A percentile compares a stretch with the other conserved stretches of the same genome.
Evolutionary conservation across 2,888 invertebrate species (phyloP).

Genomic region (Nemotelus pantherinus): DNA sequence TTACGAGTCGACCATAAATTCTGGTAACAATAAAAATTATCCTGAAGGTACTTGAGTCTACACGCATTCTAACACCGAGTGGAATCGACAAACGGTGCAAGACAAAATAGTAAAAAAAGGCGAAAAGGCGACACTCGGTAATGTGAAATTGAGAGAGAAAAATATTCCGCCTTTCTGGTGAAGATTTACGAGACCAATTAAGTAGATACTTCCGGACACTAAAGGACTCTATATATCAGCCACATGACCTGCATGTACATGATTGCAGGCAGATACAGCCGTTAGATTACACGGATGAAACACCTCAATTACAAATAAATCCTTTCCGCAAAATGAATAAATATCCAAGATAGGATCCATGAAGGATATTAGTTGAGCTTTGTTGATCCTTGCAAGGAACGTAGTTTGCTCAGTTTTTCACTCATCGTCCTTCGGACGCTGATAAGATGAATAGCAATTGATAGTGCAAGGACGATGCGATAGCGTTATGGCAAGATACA

Average conservation of each 20-base stretch:
- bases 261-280: neutral
- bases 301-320: conserved; percentile 11
- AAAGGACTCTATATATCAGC: conserved; percentile 37
- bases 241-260: conserved; percentile 2
- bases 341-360: neutral
- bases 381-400: conserved; percentile 6
- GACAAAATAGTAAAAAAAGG: neutral
- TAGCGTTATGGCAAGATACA: neutral
- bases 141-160: conserved; percentile 17
- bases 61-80: neutral
- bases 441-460: conserved; percentile 12
- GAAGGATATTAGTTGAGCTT: conserved; percentile 22
- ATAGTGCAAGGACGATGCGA: conserved; percentile 10
- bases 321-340: conserved; percentile 13
- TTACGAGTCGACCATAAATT: conserved; percentile 38
- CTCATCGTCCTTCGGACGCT: neutral
- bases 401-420: conserved; percentile 16
- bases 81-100: neutral
- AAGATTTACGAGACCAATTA: conserved; percentile 40
- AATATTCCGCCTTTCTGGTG: conserved; percentile 9
- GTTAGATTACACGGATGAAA: neutral
- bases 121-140: neutral
- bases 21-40: conserved; percentile 34
- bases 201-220: conserved; percentile 35
- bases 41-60: conserved; percentile 13